Conservation (phyloP, 2,113 vertebrate species). For the Toxotes jaculatrix region DNA sequence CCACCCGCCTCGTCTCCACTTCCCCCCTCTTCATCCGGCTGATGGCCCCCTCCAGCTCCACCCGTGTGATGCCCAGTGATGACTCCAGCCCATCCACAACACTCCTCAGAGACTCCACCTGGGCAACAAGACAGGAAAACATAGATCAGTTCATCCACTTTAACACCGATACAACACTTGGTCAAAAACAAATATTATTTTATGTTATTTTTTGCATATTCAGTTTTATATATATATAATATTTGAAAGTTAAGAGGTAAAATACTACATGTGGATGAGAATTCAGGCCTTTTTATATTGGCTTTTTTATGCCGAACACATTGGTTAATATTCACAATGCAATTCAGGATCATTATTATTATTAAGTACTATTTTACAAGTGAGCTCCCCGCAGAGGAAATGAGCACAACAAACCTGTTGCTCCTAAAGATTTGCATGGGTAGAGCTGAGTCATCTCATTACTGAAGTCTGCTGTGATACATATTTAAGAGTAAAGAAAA, state of each 20-base stretch:
- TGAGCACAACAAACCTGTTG: background rate
- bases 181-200: too few species aligned
- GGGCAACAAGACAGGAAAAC: constrained; percentile 51
- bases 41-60: constrained; percentile 87
- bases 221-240: background rate
- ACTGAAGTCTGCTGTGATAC: background rate
- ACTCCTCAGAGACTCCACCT: constrained; percentile 89
- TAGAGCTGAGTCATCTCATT: background rate
- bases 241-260: background rate
- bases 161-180: background rate
- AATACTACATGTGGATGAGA: too few species aligned
- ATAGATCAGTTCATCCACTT: background rate
- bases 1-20: constrained; percentile 88
- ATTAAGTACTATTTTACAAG: background rate
- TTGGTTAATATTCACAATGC: background rate
- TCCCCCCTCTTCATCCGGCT: constrained; percentile 88
- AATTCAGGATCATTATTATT: background rate
- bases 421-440: background rate
- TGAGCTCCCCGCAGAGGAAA: background rate
- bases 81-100: constrained; percentile 88
- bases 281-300: too few species aligned
- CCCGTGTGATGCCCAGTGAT: constrained; percentile 85
- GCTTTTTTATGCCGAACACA: background rate
- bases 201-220: background rate
- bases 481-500: too few species aligned